Base-by-base conservation (phyloP, 2,797 vertebrate species). In the Botia kubotai region DNA sequence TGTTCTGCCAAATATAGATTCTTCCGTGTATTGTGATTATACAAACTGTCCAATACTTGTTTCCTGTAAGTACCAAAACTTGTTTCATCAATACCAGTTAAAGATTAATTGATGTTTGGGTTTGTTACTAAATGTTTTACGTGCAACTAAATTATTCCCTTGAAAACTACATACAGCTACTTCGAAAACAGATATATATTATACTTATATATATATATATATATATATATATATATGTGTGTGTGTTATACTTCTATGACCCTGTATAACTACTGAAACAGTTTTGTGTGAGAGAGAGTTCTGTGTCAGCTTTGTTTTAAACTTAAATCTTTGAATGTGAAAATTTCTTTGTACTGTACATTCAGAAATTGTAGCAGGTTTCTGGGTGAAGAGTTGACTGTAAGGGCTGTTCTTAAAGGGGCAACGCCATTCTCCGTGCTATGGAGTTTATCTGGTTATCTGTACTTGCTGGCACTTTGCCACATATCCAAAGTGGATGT, bases 401-500 rank as follows among this genome's bases (percentile, higher is more conserved):
- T 87, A 2, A 79, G 84, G 0, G 13, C 50, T n/a, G 53, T 90
- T 21, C 66, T 88, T 50, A 77, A 75, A 71, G 65, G 80, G n/a
- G 80, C 79, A 1, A 82, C 83, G 10, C 87, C 88, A 2, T 89
- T 90, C 83, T 88, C 78, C 0, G 14, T 86, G 62, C 82, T 90
- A 5, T 89, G 89, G 87, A 85, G 69, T 29, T 74, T 85, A 19
- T 87, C 88, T 6, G 79, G 63, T 4, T 90, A 88, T 79, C 70
- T 90, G 63, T 88, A 87, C 82, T 77, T 89, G 66, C 73, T 88
- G 77, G 84, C 88, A 0, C 88, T 91, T 67, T 13, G 80, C 46
- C 88, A 83, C 29, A 89, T 86, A 70, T 86, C 87, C 36, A 60
- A 86, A n/a, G 63, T 85, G 0, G 89, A 91, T 0, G 73, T 86